Conservation (phyloP, 2,888 invertebrate species). For the Patella depressa region DNA sequence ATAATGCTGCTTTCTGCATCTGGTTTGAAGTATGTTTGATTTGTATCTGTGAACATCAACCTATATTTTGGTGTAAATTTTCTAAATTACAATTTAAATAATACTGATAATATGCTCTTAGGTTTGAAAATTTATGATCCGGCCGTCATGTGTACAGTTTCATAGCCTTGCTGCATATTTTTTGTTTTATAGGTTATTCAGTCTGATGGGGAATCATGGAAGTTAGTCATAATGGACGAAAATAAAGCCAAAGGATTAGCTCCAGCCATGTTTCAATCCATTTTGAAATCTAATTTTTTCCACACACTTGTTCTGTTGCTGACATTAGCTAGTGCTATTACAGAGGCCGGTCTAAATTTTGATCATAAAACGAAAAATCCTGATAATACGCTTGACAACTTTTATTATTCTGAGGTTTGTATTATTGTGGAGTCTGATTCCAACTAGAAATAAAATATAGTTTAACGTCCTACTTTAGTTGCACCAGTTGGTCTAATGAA, state of each 20-base stretch:
- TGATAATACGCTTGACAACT: constrained; percentile 80
- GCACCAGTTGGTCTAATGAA: too few relatives aligned
- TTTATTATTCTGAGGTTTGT: constrained; percentile 89
- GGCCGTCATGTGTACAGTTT: background rate
- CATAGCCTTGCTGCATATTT: background rate
- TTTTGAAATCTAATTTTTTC: constrained; percentile 89
- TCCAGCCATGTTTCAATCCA: constrained; percentile 65
- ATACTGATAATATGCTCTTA: background rate
- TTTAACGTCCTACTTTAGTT: too few relatives aligned
- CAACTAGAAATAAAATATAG: too few relatives aligned
- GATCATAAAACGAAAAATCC: constrained; percentile 74
- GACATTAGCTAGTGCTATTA: constrained; percentile 94
- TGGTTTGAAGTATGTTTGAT: too few relatives aligned
- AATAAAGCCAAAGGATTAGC: constrained; percentile 84
- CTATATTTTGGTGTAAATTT: background rate
- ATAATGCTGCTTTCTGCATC: too few relatives aligned
- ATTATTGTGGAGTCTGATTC: too few relatives aligned
- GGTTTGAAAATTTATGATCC: background rate
- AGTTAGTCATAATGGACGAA: constrained; percentile 94
- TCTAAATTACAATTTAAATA: background rate
- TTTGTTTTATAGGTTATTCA: constrained; percentile 76
- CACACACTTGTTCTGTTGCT: constrained; percentile 93
- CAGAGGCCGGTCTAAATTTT: constrained; percentile 88
- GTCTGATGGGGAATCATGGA: constrained; percentile 96
- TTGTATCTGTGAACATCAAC: background rate